phyloP scores from a whole-genome alignment of 2,113 vertebrate species.

The Opisthocomus hoazin region DNA sequence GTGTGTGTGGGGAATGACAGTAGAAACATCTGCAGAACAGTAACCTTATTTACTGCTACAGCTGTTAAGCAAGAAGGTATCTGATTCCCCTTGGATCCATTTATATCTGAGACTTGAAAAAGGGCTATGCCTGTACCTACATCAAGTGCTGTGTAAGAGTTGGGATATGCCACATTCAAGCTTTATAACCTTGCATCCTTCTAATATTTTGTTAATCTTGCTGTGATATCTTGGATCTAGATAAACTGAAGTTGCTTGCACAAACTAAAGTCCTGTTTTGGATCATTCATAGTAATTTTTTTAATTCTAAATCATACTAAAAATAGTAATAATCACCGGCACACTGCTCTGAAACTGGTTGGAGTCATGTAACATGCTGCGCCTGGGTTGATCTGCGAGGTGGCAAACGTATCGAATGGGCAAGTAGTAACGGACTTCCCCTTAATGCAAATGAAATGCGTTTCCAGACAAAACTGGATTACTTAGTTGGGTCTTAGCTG shows the following conservation, averaged over 20 bases:
- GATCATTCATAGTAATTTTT: background rate
- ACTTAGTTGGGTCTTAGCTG: background rate
- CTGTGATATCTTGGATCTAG: background rate
- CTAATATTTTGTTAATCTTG: background rate
- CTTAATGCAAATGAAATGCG: fast-evolving
- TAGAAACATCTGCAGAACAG: background rate
- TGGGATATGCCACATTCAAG: background rate
- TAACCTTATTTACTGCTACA: background rate
- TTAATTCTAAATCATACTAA: background rate
- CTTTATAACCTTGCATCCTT: background rate
- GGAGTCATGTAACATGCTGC: background rate
- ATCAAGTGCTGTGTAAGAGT: background rate
- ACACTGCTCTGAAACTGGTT: background rate
- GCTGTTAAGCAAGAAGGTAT: background rate
- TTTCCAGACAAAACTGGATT: background rate
- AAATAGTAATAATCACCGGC: too few relatives aligned
- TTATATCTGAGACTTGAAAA: background rate
- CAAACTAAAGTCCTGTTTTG: background rate
- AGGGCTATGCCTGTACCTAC: background rate
- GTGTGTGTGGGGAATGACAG: background rate
- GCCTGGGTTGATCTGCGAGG: too few relatives aligned
- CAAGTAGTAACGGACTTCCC: background rate
- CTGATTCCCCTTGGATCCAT: background rate
- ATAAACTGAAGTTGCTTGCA: background rate
- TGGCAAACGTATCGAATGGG: fast-evolving